A percentile compares a stretch with the other conserved stretches of the same genome.
Conservation (phyloP, 1,140 invertebrate species). For the Popillia japonica region DNA sequence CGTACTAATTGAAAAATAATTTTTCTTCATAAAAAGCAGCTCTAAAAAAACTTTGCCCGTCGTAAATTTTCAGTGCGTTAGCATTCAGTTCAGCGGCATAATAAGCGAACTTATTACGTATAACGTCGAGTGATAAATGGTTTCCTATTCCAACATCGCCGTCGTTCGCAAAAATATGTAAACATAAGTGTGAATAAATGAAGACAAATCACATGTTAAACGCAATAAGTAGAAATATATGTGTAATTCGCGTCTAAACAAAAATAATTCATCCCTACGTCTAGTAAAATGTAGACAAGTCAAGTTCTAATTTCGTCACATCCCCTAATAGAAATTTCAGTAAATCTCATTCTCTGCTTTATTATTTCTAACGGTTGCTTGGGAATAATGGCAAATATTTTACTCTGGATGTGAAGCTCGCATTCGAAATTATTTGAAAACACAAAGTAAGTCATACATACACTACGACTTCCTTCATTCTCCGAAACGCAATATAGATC, state of each 20-base stretch:
- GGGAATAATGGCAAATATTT: too few relatives aligned
- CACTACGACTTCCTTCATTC: too few relatives aligned
- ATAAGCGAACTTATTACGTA: neutral
- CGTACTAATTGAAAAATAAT: too few relatives aligned
- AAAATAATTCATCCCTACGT: neutral
- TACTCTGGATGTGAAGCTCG: too few relatives aligned
- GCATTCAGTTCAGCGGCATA: neutral
- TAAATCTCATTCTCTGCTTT: too few relatives aligned
- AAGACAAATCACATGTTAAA: conserved; percentile 10
- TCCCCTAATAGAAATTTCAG: too few relatives aligned
- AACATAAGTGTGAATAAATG: conserved; percentile 11
- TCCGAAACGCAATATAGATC: too few relatives aligned
- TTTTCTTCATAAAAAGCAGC: neutral
- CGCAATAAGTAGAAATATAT: neutral
- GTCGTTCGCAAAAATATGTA: neutral
- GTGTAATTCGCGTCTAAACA: neutral
- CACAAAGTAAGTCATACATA: too few relatives aligned
- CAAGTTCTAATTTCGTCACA: too few relatives aligned
- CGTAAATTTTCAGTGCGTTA: neutral
- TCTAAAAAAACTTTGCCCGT: neutral
- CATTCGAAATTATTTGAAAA: too few relatives aligned
- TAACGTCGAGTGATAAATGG: neutral
- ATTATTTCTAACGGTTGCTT: too few relatives aligned
- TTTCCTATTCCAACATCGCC: neutral
- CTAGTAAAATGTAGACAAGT: too few relatives aligned